Evolutionary conservation across 30 jellyfish, hydroid and myxozoan genomes (phyloP), one percentile per base, ranked within the genome.

Genomic region (Aurelia aurita complex sp. Pacific): DNA sequence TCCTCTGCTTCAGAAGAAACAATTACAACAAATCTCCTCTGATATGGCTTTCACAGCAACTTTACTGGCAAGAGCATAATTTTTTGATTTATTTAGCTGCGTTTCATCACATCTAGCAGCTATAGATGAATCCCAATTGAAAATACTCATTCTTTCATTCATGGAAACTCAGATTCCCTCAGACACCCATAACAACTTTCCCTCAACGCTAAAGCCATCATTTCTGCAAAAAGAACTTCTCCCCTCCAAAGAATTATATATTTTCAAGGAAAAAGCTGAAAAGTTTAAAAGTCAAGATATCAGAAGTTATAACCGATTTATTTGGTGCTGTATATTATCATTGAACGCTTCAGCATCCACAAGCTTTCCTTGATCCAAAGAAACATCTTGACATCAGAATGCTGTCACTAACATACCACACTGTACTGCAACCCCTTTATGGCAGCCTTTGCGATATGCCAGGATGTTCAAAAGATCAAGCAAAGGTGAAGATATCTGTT

Each of bases 191-290:
- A 67, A 4, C 76, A n/a, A 38, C 42, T 67, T 14, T 67, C 59
- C 32, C 35, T 7, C 16, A 67, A 67, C 1, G 76, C 76, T 14
- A 67, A 67, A 43, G 76, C 76, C 32, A 67, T 67, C 33, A 3
- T 67, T 17, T 14, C 76, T 13, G 35, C 76, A 67, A 67, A 67
- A 67, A 38, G 2, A n/a, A 35, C 42, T 67, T 67, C 42, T n/a
- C 76, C 4, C 76, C 76, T 1, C 76, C 76, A 17, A 29, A 67
- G 76, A 67, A 67, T 67, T 67, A 67, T 43, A 67, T 59, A n/a
- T 67, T 67, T 29, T 67, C 76, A 13, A 0, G 76, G 42, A n/a
- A 35, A n/a, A 2, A 0, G 8, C 42, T 67, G 35, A 29, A 67
- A 0, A 2, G 10, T 3, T 3, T 67, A 0, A 67, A 67, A 29